Base-by-base conservation (phyloP, 1,140 invertebrate species). In the Brachystomella parvula region DNA sequence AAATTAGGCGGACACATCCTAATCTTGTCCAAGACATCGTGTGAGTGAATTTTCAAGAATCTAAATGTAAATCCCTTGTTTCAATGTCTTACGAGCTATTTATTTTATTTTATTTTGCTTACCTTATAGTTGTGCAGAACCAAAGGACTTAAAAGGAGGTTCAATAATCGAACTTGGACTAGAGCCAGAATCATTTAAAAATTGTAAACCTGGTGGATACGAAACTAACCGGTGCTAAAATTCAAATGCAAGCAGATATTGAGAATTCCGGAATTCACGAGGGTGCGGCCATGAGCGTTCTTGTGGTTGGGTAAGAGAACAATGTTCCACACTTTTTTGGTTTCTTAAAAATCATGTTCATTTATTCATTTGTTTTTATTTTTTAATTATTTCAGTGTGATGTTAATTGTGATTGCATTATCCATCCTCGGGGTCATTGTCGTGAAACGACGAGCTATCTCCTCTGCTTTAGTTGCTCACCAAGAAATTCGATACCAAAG, bases 401-500 rank as follows among this genome's bases (percentile, higher is more conserved):
- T 72, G 9, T 49, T 72, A 19, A 66, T 63, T n/a, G 32, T 70
- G 1, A 63, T 70, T 58, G 66, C 66, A 15, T 39, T 73, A 6
- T 66, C 71, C 2, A 65, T 70, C 35, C 53, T 73, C n/a, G 66
- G 47, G 26, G 63, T 73, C n/a, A 30, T 69, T 24, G 31, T 73
- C 1, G 44, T 73, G 1, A 73, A 73, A 44, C 39, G 71, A 19
- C 19, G 71, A 47, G 71, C 71, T 6, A 73, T 73, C n/a, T 64
- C 68, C 6, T 6, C 26, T 3, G 68, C 71, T 2, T 31, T 73
- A 2, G 62, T 67, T 21, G 57, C 60, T 28, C 71, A 66, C 31
- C 64, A 68, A 21, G 58, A 70, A 66, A 70, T 73, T 59, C 66
- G 71, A 3, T 73, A 73, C 35, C 65, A 73, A 58, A 29, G 69